Evolutionary conservation across 2,797 vertebrate genomes (phyloP).

Genomic region (Falco columbarius): DNA sequence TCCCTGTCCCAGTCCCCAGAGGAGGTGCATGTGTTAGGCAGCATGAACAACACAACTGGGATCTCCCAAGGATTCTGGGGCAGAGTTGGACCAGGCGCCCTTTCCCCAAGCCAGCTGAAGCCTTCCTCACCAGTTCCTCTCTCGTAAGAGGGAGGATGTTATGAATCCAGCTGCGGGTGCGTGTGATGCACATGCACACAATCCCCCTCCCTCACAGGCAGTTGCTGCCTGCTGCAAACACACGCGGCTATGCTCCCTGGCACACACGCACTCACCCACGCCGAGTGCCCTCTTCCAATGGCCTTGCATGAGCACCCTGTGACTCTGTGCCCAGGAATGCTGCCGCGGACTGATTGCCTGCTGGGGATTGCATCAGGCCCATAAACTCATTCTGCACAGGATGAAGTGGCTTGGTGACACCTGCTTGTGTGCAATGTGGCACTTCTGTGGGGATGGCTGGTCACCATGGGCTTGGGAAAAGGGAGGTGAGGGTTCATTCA

Average conservation of each 20-base stretch:
- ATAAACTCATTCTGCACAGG: neutral
- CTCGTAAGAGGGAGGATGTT: neutral
- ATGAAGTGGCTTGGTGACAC: constrained; percentile 8
- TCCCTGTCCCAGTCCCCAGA: fast-evolving
- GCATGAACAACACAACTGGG: fast-evolving
- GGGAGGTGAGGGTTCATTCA: neutral
- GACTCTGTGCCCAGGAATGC: constrained; percentile 27
- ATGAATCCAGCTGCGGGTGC: fast-evolving
- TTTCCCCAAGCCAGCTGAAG: neutral
- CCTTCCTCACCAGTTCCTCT: neutral
- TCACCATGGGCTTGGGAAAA: neutral
- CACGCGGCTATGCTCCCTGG: neutral
- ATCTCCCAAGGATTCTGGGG: neutral
- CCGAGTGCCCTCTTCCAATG: neutral
- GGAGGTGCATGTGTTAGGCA: neutral
- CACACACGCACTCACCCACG: neutral
- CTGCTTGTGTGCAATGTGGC: constrained; percentile 1
- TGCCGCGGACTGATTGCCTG: neutral
- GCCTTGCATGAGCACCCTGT: neutral
- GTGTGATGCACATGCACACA: neutral
- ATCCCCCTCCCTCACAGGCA: neutral
- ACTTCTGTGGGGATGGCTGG: neutral
- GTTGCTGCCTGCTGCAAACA: neutral
- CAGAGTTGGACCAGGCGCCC: fast-evolving
- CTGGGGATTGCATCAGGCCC: constrained; percentile 34